These are phyloP conservation scores for Drosophila flavopinicola DNA, from an alignment of 2,888 invertebrate genomes.

Conservation along the genomic window DNA sequence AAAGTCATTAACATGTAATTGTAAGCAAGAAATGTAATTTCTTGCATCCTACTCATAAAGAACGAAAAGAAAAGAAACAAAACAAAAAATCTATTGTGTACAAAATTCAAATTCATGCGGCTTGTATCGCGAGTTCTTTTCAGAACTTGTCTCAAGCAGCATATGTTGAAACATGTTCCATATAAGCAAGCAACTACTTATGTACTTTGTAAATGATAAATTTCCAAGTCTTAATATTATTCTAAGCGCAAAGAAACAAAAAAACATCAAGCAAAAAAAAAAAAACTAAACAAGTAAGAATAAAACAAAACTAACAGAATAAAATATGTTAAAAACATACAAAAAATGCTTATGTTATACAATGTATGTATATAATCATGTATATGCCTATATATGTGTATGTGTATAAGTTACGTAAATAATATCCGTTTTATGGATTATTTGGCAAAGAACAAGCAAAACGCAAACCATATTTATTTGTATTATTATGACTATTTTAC, in stretches of 20 bases:
- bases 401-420: constrained; percentile 57
- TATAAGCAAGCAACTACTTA: constrained; percentile 45
- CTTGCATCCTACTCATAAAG: constrained; percentile 61
- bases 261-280: neutral
- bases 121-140: constrained; percentile 15
- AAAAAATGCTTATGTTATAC: constrained; percentile 48
- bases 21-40: constrained; percentile 69
- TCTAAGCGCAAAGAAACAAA: constrained; percentile 6
- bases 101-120: constrained; percentile 20
- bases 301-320: constrained; percentile 7
- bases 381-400: constrained; percentile 17
- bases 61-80: constrained; percentile 6
- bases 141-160: constrained; percentile 13
- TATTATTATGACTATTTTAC: constrained; percentile 25
- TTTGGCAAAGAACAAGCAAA: constrained; percentile 51
- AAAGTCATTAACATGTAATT: constrained; percentile 54
- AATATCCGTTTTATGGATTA: constrained; percentile 77
- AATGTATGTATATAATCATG: constrained; percentile 33
- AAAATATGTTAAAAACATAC: constrained; percentile 53
- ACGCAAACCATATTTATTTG: constrained; percentile 45
- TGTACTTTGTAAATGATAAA: constrained; percentile 57
- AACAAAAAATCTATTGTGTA: constrained; percentile 18
- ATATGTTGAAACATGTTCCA: constrained; percentile 42
- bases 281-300: constrained; percentile 2
- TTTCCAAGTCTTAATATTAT: constrained; percentile 62